phyloP scores from a whole-genome alignment of 2,888 invertebrate species.

The Octodonta nipae region DNA sequence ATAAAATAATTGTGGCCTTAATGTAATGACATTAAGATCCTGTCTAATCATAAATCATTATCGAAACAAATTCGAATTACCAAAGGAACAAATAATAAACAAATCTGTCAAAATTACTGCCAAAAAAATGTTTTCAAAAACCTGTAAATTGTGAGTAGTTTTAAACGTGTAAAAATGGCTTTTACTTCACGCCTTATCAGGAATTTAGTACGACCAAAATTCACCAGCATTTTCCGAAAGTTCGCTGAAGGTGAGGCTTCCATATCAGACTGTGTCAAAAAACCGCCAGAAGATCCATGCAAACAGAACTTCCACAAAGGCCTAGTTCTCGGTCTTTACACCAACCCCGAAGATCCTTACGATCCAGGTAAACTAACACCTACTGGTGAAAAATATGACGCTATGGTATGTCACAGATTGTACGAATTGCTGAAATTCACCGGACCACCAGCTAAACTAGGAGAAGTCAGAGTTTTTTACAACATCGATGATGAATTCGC shows the following conservation, averaged over 20 bases:
- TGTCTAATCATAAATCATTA: not conserved
- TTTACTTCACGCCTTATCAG: conserved; percentile 7
- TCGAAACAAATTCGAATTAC: conserved; percentile 13
- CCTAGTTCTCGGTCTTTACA: conserved; percentile 50
- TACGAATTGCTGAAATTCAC: conserved; percentile 36
- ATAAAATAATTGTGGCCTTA: too few relatives aligned
- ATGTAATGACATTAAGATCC: too few relatives aligned
- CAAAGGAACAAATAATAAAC: conserved; percentile 17
- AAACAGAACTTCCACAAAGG: conserved; percentile 32
- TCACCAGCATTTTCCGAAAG: conserved; percentile 4
- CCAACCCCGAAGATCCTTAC: conserved; percentile 41
- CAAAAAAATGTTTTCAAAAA: conserved; percentile 11
- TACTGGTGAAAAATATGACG: conserved; percentile 46
- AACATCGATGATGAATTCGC: conserved; percentile 49
- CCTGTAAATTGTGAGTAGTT: conserved; percentile 13
- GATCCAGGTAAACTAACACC: conserved; percentile 48
- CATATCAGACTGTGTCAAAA: conserved; percentile 8
- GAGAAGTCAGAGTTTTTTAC: conserved; percentile 48
- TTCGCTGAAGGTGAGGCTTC: conserved; percentile 4
- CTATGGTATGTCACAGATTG: conserved; percentile 41
- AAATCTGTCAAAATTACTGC: conserved; percentile 13
- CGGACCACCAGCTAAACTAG: conserved; percentile 40
- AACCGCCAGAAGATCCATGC: conserved; percentile 22
- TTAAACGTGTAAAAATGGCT: conserved; percentile 10
- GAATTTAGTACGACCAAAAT: conserved; percentile 7